Conservation (phyloP, 2,888 invertebrate species). For the Athalia rosae region DNA sequence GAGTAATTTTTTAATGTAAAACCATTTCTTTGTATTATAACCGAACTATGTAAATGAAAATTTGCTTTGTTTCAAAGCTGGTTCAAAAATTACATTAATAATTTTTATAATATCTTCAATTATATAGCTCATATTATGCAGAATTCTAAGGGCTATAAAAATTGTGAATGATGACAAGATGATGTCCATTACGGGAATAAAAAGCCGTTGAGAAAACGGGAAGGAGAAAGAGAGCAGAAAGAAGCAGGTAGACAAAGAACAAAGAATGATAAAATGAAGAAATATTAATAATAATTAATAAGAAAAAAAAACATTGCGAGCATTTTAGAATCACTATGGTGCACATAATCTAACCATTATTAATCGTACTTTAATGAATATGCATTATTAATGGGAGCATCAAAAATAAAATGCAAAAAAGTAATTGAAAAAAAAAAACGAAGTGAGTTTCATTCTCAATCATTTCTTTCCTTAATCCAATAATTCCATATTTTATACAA, state of each 20-base stretch:
- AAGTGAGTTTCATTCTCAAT: slow-evolving; percentile 34
- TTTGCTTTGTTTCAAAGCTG: slow-evolving; percentile 36
- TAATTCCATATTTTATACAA: not conserved
- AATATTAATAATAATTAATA: slow-evolving; percentile 16
- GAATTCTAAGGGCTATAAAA: not conserved
- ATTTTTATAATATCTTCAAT: too few species aligned
- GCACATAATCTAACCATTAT: slow-evolving; percentile 60
- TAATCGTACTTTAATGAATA: slow-evolving; percentile 60
- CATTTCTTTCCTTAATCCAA: not conserved
- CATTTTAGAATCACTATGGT: slow-evolving; percentile 59
- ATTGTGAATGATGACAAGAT: not conserved
- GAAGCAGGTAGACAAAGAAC: slow-evolving; percentile 23
- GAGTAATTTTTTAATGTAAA: slow-evolving; percentile 30
- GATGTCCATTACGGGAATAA: slow-evolving; percentile 36
- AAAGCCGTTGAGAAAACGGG: too few species aligned
- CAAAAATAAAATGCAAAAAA: slow-evolving; percentile 56
- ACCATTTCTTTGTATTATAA: slow-evolving; percentile 16
- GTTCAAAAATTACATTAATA: not conserved
- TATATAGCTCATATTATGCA: not conserved
- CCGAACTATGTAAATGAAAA: slow-evolving; percentile 9
- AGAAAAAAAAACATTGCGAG: slow-evolving; percentile 43
- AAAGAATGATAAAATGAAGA: slow-evolving; percentile 23
- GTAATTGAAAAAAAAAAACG: slow-evolving; percentile 48
- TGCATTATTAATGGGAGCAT: slow-evolving; percentile 64
- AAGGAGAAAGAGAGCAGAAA: slow-evolving; percentile 34